phyloP scores from a whole-genome alignment of 2,113 vertebrate genomes.

The Dissostichus mawsoni region DNA sequence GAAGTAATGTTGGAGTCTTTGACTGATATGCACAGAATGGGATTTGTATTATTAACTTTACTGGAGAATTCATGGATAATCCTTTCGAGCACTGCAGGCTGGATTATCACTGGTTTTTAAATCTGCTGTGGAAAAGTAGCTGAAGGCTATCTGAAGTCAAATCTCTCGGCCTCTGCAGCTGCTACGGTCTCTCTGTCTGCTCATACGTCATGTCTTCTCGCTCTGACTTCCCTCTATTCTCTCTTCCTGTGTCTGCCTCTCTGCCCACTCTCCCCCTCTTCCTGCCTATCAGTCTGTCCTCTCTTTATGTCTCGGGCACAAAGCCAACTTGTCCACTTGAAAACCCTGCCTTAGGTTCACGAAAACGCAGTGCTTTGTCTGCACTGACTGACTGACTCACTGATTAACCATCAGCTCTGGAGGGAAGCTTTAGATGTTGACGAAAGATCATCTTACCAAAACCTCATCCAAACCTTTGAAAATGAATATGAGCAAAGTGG shows the following conservation, averaged over 20 bases:
- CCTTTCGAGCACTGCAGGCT: background rate
- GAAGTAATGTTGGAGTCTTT: background rate
- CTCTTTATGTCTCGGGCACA: slow-evolving; percentile 31
- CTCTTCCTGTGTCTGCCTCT: slow-evolving; percentile 54
- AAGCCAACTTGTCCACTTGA: slow-evolving; percentile 50
- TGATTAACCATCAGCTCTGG: background rate
- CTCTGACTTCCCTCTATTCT: slow-evolving; percentile 37
- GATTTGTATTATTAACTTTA: background rate
- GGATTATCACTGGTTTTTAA: background rate
- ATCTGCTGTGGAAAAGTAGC: slow-evolving; percentile 6
- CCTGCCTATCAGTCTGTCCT: slow-evolving; percentile 10
- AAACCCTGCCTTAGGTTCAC: slow-evolving; percentile 51
- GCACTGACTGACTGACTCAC: slow-evolving; percentile 18
- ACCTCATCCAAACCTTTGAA: slow-evolving; percentile 29
- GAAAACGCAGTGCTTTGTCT: slow-evolving; percentile 61
- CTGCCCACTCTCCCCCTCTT: slow-evolving; percentile 11
- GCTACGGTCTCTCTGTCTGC: slow-evolving; percentile 43
- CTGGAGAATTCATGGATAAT: background rate
- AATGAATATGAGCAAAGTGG: slow-evolving; percentile 2
- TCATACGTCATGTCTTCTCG: slow-evolving; percentile 52
- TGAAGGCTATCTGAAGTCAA: slow-evolving; percentile 22
- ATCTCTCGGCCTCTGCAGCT: slow-evolving; percentile 23
- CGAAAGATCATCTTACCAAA: slow-evolving; percentile 11
- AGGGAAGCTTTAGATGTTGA: slow-evolving; percentile 21
- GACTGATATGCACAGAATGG: background rate